phyloP scores from a whole-genome alignment of 2,888 invertebrate species.

The Rhagonycha lutea region DNA sequence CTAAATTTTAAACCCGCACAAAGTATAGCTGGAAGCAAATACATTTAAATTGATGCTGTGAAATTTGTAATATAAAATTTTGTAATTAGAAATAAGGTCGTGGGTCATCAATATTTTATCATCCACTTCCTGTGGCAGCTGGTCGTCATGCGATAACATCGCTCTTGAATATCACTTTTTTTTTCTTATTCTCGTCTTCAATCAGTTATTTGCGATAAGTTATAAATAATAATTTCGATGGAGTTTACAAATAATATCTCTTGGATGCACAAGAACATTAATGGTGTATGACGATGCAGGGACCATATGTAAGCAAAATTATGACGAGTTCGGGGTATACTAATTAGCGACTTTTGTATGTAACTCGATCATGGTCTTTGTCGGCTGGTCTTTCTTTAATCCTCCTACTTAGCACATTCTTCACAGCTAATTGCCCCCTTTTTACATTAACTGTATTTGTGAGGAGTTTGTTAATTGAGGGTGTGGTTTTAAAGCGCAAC shows the following conservation, averaged over 20 bases:
- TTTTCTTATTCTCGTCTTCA: constrained; percentile 12
- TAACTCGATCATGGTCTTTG: constrained; percentile 21
- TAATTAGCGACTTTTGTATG: constrained; percentile 25
- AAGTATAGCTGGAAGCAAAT: background rate
- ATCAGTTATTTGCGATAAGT: constrained; percentile 21
- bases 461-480: constrained; percentile 15
- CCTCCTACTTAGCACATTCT: constrained; percentile 11
- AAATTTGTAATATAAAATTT: constrained; percentile 16
- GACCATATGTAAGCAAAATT: constrained; percentile 6
- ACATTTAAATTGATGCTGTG: background rate
- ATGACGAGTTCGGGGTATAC: constrained; percentile 10
- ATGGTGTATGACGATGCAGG: background rate
- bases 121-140: constrained; percentile 37
- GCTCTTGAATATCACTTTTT: constrained; percentile 17
- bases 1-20: background rate
- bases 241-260: background rate
- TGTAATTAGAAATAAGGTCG: constrained; percentile 35
- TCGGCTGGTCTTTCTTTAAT: constrained; percentile 15
- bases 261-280: background rate
- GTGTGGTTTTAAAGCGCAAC: background rate
- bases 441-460: constrained; percentile 11
- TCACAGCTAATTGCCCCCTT: constrained; percentile 12
- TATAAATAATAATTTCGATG: background rate
- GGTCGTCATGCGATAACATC: constrained; percentile 21
- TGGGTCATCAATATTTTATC: constrained; percentile 40